These are phyloP conservation scores for Ophion costatus DNA, from an alignment of 2,888 invertebrate genomes.

Conservation along the genomic window DNA sequence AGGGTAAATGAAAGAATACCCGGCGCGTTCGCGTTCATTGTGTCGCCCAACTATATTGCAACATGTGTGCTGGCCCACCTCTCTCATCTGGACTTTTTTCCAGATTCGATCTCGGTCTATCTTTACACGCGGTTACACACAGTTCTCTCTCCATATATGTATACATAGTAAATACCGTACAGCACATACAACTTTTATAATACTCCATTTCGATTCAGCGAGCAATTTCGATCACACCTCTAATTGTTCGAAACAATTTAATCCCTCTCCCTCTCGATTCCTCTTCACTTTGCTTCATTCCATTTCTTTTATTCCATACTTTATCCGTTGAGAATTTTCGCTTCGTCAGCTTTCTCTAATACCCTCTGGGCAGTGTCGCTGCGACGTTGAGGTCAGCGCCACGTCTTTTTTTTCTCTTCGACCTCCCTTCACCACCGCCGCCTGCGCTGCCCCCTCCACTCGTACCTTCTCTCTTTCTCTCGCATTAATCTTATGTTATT, in stretches of 20 bases:
- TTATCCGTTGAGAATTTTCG: constrained; percentile 43
- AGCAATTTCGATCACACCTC: constrained; percentile 58
- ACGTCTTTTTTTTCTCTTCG: constrained; percentile 19
- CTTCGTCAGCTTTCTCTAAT: constrained; percentile 56
- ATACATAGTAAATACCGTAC: neutral
- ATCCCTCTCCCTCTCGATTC: constrained; percentile 41
- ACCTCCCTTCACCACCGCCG: neutral
- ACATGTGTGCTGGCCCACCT: constrained; percentile 77
- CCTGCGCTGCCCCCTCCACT: neutral
- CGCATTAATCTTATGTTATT: constrained; percentile 43
- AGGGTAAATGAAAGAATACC: constrained; percentile 30
- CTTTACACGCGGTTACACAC: constrained; percentile 21
- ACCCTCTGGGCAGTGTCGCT: constrained; percentile 48
- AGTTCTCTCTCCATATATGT: neutral
- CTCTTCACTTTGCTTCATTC: constrained; percentile 41
- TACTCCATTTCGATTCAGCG: constrained; percentile 55
- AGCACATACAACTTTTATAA: constrained; percentile 29
- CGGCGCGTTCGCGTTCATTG: constrained; percentile 69
- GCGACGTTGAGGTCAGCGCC: constrained; percentile 46
- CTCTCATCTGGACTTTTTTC: constrained; percentile 61
- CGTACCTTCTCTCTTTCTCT: neutral
- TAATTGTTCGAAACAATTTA: constrained; percentile 59
- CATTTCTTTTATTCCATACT: constrained; percentile 38
- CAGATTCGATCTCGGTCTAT: constrained; percentile 56
- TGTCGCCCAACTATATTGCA: constrained; percentile 74